A percentile compares a stretch with the other conserved stretches of the same genome.
These are phyloP conservation scores for Reticulitermes speratus DNA, from an alignment of 1,140 invertebrate genomes.

Conservation along the genomic window DNA sequence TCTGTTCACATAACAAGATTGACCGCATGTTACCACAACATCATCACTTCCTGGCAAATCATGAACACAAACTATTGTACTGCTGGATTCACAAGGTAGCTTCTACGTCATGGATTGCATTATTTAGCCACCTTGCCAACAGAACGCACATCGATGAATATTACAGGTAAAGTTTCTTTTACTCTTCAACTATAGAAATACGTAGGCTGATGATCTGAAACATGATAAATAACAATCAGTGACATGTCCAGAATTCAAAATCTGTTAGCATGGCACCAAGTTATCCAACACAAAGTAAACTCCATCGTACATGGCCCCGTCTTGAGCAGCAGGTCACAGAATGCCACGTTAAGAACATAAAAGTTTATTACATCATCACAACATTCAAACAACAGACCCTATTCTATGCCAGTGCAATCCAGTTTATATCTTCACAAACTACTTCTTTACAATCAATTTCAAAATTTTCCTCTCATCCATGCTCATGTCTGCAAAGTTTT, in stretches of 20 bases:
- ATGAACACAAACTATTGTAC: constrained; percentile 43
- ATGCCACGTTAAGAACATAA: no score
- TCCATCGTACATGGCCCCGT: no score
- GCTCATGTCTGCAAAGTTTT: no score
- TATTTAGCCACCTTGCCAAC: constrained; percentile 30
- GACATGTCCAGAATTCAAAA: constrained; percentile 23
- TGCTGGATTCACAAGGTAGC: constrained; percentile 52
- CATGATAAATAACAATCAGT: constrained; percentile 5
- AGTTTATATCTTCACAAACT: no score
- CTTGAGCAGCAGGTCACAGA: no score
- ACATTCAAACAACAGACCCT: no score
- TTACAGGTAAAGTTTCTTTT: constrained; percentile 29
- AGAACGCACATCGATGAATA: constrained; percentile 10
- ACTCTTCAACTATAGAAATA: not conserved
- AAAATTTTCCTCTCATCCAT: no score
- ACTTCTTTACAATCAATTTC: no score
- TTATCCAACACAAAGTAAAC: no score
- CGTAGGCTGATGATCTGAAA: not conserved
- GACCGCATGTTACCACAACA: constrained; percentile 29
- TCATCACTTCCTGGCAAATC: constrained; percentile 46
- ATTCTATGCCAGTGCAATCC: no score
- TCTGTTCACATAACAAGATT: not conserved
- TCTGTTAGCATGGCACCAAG: no score
- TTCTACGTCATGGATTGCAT: constrained; percentile 48
- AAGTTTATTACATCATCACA: no score